Evolutionary conservation across 2,797 vertebrate genomes (phyloP).

Genomic region (Leptodactylus fallax): DNA sequence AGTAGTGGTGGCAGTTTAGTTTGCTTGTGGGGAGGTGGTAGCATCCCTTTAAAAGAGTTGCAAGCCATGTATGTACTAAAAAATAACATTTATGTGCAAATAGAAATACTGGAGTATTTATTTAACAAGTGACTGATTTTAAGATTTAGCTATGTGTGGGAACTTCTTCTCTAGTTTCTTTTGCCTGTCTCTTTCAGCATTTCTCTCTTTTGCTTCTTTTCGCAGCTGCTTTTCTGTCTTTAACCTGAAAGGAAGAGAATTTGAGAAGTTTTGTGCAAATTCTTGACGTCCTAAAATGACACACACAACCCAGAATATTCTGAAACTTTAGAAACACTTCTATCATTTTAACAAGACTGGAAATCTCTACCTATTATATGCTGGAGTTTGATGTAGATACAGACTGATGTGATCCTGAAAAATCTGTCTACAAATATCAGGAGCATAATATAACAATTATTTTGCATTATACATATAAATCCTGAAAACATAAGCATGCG

Average conservation of each 20-base stretch:
- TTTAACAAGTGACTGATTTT: conserved; percentile 19
- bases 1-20: no score
- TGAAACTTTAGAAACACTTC: neutral
- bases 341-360: neutral
- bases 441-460: neutral
- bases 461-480: no score
- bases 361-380: no score
- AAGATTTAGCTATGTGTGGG: conserved; percentile 71
- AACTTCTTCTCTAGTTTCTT: conserved; percentile 77
- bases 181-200: conserved; percentile 68
- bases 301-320: neutral
- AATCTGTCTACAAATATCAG: neutral
- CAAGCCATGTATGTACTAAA: no score
- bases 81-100: neutral
- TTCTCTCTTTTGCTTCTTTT: conserved; percentile 68
- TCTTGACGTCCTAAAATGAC: neutral
- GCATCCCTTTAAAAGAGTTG: no score
- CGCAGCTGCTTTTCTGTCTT: conserved; percentile 81
- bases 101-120: neutral
- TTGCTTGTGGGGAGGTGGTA: no score
- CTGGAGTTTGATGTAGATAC: no score
- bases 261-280: neutral
- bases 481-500: no score
- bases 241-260: conserved; percentile 75
- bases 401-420: no score